Evolutionary conservation across 2,888 invertebrate genomes (phyloP), one percentile per base, ranked within the genome.

Genomic region (Lepidocyrtinus sp.): DNA sequence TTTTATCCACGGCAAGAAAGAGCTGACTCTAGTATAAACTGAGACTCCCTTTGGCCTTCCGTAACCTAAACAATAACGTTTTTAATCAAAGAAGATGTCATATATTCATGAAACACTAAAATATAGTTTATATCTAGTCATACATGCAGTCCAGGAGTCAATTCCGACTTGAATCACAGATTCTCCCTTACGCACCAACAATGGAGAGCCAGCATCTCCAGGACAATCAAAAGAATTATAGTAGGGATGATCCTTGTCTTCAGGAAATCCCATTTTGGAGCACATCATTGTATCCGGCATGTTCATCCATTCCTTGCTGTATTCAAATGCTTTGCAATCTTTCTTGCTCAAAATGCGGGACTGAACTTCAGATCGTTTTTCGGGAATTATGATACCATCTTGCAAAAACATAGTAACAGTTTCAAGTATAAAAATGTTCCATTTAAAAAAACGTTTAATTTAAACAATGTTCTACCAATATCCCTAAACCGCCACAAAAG

Each of bases 231-330:
- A 85, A 0, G 85, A 65, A n/a, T 78, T 24, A 22, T 61, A 55
- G 62, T 84, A 84, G 0, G 85, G 83, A 46, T 75, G 75, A 36
- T 76, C 63, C 15, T 73, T 71, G n/a, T 64, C 59, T 2, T 64
- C 17, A 1, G 80, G 73, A 25, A 75, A 22, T 24, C 61, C n/a
- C 63, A 78, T 80, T 75, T 70, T 68, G 1, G 83, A 36, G 70
- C 85, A 85, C 68, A 85, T 76, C 75, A 85, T 79, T 0, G 79
- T 76, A 21, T 84, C 83, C 1, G 85, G 85, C 82, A 85, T 81
- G 9, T 75, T 68, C 25, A 22, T 55, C 85, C 85, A 85, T 68
- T 82, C 76, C 1, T 78, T 59, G 27, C 64, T 82, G 68, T 82
- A 82, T 9, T 75, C 68, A 12, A 71, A 61, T n/a, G 45, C 69